Conservation (phyloP, 2,888 invertebrate species). For the Psylliodes chrysocephalus region DNA sequence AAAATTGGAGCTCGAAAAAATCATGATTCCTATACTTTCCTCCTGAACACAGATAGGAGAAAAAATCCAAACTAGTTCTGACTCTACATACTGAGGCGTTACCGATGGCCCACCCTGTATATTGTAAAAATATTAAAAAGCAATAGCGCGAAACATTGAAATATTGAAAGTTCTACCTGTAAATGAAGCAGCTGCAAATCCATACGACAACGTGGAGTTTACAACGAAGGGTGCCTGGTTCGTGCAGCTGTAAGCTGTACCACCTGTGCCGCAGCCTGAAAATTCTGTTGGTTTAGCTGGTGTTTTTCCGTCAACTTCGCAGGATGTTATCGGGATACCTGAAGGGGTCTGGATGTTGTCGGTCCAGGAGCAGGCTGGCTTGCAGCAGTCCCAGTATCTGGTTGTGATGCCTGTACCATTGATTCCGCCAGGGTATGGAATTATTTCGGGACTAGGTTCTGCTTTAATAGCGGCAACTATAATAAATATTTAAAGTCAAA, state of each 20-base stretch:
- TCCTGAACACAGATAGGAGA: too few relatives aligned
- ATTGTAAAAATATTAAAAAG: too few relatives aligned
- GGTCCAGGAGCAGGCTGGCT: conserved; percentile 44
- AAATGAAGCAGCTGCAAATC: conserved; percentile 37
- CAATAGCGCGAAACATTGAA: too few relatives aligned
- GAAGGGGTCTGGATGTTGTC: conserved; percentile 35
- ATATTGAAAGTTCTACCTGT: too few relatives aligned
- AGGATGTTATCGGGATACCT: conserved; percentile 36
- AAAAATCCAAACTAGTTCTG: too few relatives aligned
- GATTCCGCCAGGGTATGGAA: conserved; percentile 37
- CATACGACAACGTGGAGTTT: conserved; percentile 34
- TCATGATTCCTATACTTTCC: too few relatives aligned
- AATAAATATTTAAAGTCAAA: background rate
- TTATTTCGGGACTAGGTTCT: conserved; percentile 30
- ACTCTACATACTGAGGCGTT: too few relatives aligned
- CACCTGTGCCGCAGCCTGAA: conserved; percentile 37
- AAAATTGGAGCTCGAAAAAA: too few relatives aligned
- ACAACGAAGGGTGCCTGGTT: conserved; percentile 38
- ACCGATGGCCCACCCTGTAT: too few relatives aligned
- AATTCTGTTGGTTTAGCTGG: background rate
- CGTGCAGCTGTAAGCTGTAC: conserved; percentile 38
- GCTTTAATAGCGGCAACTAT: background rate
- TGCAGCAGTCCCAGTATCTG: conserved; percentile 48
- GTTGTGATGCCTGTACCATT: conserved; percentile 43
- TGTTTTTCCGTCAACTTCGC: conserved; percentile 37